Evolutionary conservation across 2,888 invertebrate genomes (phyloP).

Genomic region (Idaea dimidiata): DNA sequence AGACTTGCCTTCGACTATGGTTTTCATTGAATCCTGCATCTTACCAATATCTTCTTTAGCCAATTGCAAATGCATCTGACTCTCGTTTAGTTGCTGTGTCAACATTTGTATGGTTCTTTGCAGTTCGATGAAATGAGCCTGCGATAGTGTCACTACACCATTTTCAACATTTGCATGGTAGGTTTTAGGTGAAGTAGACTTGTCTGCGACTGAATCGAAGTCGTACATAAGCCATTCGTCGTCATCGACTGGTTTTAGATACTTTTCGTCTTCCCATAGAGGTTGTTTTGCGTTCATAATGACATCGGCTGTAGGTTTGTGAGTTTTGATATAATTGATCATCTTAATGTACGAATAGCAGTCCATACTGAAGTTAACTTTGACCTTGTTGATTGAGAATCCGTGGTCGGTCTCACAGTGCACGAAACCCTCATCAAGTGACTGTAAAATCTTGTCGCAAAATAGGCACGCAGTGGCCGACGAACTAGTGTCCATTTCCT

Average conservation of each 20-base stretch:
- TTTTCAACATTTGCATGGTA: constrained; percentile 83
- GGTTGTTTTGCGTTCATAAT: constrained; percentile 74
- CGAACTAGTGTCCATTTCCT: constrained; percentile 70
- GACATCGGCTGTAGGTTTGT: constrained; percentile 80
- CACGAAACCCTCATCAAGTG: constrained; percentile 82
- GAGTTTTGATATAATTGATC: constrained; percentile 88
- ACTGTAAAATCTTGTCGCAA: constrained; percentile 82
- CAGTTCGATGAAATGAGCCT: constrained; percentile 81
- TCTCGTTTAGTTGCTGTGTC: constrained; percentile 81
- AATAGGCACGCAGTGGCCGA: constrained; percentile 84
- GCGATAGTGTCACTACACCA: constrained; percentile 81
- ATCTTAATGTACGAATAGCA: constrained; percentile 90
- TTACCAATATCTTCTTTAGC: constrained; percentile 81
- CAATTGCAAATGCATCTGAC: constrained; percentile 79
- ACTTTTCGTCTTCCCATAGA: constrained; percentile 88
- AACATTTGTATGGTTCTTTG: constrained; percentile 81
- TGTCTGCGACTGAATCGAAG: constrained; percentile 73
- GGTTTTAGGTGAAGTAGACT: constrained; percentile 61
- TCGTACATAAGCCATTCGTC: constrained; percentile 93
- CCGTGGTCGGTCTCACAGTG: constrained; percentile 85
- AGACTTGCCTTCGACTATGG: constrained; percentile 65
- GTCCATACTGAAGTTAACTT: constrained; percentile 87
- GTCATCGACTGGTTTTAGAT: constrained; percentile 87
- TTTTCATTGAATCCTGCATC: constrained; percentile 82
- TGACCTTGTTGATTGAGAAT: constrained; percentile 84